Conservation (phyloP, 2,888 invertebrate species). For the Drosophila maculinotata region DNA sequence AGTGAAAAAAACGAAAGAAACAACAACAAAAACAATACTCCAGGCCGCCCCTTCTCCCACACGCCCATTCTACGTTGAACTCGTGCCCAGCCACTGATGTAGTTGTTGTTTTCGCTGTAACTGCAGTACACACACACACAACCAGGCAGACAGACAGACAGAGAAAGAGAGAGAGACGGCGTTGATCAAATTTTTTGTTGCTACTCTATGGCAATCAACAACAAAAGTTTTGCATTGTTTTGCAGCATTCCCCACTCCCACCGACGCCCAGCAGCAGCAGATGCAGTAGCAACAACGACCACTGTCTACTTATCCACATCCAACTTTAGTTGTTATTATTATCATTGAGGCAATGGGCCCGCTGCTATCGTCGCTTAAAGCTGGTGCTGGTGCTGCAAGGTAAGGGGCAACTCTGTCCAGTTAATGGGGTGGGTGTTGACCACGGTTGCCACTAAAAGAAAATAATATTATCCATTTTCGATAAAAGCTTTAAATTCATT, state of each 20-base stretch:
- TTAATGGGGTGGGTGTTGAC: conserved; percentile 34
- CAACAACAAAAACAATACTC: conserved; percentile 18
- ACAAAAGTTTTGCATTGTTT: conserved; percentile 67
- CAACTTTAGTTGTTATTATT: conserved; percentile 38
- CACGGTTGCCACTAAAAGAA: no score
- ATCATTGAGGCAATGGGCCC: conserved; percentile 46
- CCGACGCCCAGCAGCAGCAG: conserved; percentile 52
- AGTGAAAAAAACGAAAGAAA: conserved; percentile 17
- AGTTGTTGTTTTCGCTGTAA: conserved; percentile 32
- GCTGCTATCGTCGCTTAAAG: conserved; percentile 35
- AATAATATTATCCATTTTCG: no score
- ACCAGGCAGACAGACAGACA: background rate
- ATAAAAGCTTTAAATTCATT: no score
- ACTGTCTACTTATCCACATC: no score
- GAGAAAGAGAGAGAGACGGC: conserved; percentile 15
- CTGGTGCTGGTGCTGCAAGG: conserved; percentile 46
- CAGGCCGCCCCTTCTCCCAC: conserved; percentile 16
- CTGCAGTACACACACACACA: conserved; percentile 28
- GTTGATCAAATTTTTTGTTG: conserved; percentile 45
- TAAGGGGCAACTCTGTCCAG: conserved; percentile 49
- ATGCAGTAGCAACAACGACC: conserved; percentile 18
- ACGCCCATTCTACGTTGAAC: conserved; percentile 32
- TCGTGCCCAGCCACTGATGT: conserved; percentile 44
- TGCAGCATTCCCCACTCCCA: conserved; percentile 42
- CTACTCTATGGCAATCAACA: conserved; percentile 58